Percentiles rank a stretch among this genome's conserved stretches.
Evolutionary conservation across 37 sponge, comb jelly and placozoan species (phyloP).

Genomic region (Ianthella basta): DNA sequence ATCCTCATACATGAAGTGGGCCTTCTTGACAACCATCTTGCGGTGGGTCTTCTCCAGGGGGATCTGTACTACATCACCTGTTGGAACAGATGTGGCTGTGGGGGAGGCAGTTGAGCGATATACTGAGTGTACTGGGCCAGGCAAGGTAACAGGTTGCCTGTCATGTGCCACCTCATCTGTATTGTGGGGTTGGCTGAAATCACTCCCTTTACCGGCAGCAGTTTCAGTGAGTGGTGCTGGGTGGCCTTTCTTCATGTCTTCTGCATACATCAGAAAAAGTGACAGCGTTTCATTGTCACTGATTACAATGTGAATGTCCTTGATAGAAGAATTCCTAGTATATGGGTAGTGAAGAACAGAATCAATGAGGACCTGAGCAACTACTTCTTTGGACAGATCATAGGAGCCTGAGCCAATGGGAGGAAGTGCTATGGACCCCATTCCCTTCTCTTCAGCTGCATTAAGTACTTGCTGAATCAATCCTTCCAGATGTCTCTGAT

Average conservation of each 20-base stretch:
- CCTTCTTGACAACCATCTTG: constrained; percentile 22
- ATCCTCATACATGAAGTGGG: constrained; percentile 20
- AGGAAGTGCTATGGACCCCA: constrained; percentile 68
- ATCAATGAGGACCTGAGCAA: constrained; percentile 41
- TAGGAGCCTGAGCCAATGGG: constrained; percentile 73
- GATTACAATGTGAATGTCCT: constrained; percentile 73
- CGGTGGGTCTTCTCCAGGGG: neutral
- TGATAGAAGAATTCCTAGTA: constrained; percentile 18
- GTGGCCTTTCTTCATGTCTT: neutral
- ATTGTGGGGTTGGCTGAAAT: no score
- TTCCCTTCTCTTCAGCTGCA: constrained; percentile 26
- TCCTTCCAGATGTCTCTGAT: constrained; percentile 28
- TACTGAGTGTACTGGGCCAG: neutral
- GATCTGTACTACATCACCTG: neutral
- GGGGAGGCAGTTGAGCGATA: no score
- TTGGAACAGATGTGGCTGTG: neutral
- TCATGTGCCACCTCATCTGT: no score
- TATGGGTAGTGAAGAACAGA: constrained; percentile 32
- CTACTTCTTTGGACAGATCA: constrained; percentile 37
- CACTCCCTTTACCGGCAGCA: no score
- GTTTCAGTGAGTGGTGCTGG: no score
- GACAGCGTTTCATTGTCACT: constrained; percentile 36
- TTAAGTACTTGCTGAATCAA: constrained; percentile 18
- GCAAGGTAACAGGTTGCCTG: neutral
- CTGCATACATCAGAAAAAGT: constrained; percentile 10